Evolutionary conservation across 23 tunicate species (phyloP).

Genomic region (Styela plicata): DNA sequence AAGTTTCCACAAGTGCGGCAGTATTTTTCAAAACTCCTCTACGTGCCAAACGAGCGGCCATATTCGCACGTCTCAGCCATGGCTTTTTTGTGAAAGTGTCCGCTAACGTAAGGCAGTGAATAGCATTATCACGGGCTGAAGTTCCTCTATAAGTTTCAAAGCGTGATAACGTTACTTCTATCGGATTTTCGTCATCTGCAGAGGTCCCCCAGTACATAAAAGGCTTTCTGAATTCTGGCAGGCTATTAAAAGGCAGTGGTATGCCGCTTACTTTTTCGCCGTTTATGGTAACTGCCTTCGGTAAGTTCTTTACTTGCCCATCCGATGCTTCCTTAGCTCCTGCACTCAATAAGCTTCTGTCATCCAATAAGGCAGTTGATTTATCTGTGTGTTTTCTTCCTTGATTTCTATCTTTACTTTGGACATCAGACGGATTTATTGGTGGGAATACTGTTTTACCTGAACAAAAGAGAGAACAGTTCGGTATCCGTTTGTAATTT

Average conservation of each 20-base stretch:
- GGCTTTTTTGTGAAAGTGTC: constrained; percentile 78
- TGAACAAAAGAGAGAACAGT: no score
- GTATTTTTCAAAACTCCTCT: constrained; percentile 47
- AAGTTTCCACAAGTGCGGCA: background rate
- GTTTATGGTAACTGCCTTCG: background rate
- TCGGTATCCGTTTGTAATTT: no score
- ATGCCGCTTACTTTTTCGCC: constrained; percentile 32
- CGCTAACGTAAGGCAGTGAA: constrained; percentile 61
- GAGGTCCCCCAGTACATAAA: constrained; percentile 72
- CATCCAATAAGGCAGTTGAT: background rate
- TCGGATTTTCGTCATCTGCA: constrained; percentile 33
- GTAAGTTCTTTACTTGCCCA: background rate
- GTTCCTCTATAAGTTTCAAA: constrained; percentile 68
- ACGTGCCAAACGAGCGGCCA: constrained; percentile 63
- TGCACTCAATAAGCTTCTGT: background rate
- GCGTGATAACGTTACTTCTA: constrained; percentile 41
- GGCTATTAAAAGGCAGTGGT: constrained; percentile 64
- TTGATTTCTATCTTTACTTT: background rate
- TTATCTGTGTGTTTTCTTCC: background rate
- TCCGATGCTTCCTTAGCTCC: background rate
- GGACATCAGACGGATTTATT: background rate
- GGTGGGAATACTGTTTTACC: background rate
- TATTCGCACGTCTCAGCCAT: constrained; percentile 70
- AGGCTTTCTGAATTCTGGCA: constrained; percentile 50
- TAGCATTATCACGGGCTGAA: constrained; percentile 63